Evolutionary conservation across 1,140 invertebrate species (phyloP).

Genomic region (Gryllus bimaculatus): DNA sequence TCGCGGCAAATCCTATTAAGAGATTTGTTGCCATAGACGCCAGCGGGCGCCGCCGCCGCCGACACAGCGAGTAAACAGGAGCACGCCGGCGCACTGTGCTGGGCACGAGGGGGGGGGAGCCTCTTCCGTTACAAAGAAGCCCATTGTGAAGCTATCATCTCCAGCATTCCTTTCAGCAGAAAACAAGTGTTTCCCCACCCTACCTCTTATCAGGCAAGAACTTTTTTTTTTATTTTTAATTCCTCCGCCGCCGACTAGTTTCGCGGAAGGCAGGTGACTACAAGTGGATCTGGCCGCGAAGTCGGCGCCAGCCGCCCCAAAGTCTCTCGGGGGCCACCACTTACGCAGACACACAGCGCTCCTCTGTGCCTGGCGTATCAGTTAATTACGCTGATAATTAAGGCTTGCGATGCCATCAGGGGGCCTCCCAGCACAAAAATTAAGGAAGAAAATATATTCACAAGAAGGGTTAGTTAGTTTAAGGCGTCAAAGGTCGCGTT

Average conservation of each 20-base stretch:
- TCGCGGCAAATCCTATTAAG: constrained; percentile 20
- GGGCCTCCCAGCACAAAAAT: background rate
- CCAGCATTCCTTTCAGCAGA: background rate
- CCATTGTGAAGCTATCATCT: background rate
- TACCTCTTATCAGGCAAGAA: background rate
- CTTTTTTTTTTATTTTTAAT: background rate
- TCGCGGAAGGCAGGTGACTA: background rate
- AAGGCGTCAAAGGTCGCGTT: background rate
- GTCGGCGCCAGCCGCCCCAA: background rate
- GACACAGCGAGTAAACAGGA: background rate
- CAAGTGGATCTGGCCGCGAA: background rate
- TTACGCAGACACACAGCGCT: background rate
- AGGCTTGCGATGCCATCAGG: background rate
- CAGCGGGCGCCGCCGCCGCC: background rate
- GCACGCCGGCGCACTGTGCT: background rate
- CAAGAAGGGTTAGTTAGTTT: background rate
- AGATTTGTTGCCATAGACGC: constrained; percentile 14
- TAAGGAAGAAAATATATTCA: background rate
- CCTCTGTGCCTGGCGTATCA: background rate
- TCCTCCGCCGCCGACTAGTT: background rate
- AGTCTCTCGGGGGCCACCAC: background rate
- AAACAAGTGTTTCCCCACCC: background rate
- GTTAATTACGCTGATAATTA: background rate
- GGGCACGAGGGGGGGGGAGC: too few species aligned
- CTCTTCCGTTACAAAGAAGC: background rate